Conservation (phyloP, 1,140 invertebrate genomes). For the Dendroctonus ponderosae region DNA sequence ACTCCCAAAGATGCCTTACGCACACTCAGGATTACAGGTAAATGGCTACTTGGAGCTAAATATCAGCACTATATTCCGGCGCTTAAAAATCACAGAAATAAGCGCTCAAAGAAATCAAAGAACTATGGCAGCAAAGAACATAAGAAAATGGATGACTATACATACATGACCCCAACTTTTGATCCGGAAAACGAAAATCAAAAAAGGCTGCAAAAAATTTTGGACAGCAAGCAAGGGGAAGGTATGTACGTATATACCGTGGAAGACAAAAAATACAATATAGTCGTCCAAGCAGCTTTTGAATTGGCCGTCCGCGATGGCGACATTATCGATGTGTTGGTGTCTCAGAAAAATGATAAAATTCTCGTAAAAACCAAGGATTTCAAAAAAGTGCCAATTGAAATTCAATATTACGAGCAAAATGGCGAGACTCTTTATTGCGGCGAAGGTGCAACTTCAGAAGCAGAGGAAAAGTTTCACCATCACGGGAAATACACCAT, state of each 20-base stretch:
- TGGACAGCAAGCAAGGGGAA: slow-evolving; percentile 60
- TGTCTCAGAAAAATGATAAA: slow-evolving; percentile 71
- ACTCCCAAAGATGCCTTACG: slow-evolving; percentile 77
- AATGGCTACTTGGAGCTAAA: slow-evolving; percentile 57
- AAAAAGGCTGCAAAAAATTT: slow-evolving; percentile 59
- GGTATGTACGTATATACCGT: slow-evolving; percentile 73
- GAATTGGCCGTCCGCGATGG: slow-evolving; percentile 75
- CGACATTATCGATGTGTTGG: slow-evolving; percentile 72
- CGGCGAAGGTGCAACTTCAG: slow-evolving; percentile 59
- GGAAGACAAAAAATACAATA: slow-evolving; percentile 67
- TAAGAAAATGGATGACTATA: slow-evolving; percentile 65
- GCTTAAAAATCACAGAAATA: slow-evolving; percentile 60
- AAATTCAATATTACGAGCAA: slow-evolving; percentile 61
- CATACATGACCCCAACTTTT: slow-evolving; percentile 70
- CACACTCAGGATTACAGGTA: slow-evolving; percentile 78
- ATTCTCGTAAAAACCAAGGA: slow-evolving; percentile 71
- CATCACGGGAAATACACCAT: slow-evolving; percentile 58
- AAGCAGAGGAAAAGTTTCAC: slow-evolving; percentile 62
- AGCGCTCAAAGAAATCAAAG: slow-evolving; percentile 63
- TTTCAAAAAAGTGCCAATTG: slow-evolving; percentile 68
- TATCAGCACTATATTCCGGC: slow-evolving; percentile 80
- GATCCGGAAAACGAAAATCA: slow-evolving; percentile 65
- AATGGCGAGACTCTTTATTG: slow-evolving; percentile 54
- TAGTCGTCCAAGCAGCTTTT: slow-evolving; percentile 72
- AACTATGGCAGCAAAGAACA: slow-evolving; percentile 65